A percentile compares a stretch with the other conserved stretches of the same genome.
phyloP scores from a whole-genome alignment of 2,797 vertebrate genomes.

The Centropyge bicolor region DNA sequence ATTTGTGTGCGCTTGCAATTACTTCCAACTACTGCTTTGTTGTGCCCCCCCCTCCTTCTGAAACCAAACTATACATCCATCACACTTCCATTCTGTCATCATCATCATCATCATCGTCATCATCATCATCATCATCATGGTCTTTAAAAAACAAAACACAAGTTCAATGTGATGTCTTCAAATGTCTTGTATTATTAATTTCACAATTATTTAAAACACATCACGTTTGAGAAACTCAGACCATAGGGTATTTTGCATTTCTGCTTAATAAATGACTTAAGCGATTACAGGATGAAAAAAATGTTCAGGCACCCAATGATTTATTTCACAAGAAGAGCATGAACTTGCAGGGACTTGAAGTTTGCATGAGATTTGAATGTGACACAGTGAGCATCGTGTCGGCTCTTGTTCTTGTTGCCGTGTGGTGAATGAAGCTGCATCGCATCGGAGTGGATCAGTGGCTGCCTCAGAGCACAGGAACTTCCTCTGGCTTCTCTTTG shows the following conservation, averaged over 20 bases:
- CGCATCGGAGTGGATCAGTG: neutral
- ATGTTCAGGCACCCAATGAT: neutral
- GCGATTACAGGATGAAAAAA: neutral
- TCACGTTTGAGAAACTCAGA: neutral
- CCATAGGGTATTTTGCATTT: neutral
- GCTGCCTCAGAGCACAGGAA: conserved; percentile 19
- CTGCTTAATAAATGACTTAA: neutral
- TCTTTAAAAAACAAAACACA: too few species aligned
- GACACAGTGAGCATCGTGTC: neutral
- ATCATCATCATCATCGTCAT: too few species aligned
- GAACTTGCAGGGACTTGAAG: conserved; percentile 18
- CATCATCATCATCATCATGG: too few species aligned
- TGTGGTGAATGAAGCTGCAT: neutral
- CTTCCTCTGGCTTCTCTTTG: conserved; percentile 38
- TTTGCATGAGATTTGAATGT: neutral
- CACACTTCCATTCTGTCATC: too few species aligned
- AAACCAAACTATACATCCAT: too few species aligned
- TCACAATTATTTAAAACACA: neutral
- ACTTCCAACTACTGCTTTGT: too few species aligned
- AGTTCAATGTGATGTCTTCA: too few species aligned
- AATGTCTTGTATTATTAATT: neutral
- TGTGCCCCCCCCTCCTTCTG: too few species aligned
- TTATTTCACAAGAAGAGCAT: neutral
- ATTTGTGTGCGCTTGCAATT: too few species aligned
- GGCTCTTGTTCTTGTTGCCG: conserved; percentile 14